phyloP scores from a whole-genome alignment of 2,888 invertebrate genomes.

The Hedychridium roseum region DNA sequence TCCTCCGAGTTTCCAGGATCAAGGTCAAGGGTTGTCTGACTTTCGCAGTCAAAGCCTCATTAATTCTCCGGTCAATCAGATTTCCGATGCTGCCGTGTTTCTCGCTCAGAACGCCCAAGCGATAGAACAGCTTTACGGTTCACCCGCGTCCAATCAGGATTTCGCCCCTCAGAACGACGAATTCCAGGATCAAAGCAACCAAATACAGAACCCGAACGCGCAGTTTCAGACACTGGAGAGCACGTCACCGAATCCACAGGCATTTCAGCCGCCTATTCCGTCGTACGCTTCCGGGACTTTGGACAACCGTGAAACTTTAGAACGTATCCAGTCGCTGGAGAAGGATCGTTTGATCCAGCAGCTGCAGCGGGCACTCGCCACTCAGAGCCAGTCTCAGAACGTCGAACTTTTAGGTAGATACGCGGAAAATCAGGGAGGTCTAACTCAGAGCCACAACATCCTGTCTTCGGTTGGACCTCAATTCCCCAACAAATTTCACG shows the following conservation, averaged over 20 bases:
- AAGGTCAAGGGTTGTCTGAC: conserved; percentile 2
- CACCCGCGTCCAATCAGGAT: conserved; percentile 47
- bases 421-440: conserved; percentile 42
- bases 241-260: conserved; percentile 19
- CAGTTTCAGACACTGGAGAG: conserved; percentile 27
- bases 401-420: conserved; percentile 34
- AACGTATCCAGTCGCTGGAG: conserved; percentile 51
- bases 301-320: conserved; percentile 40
- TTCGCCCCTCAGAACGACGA: conserved; percentile 50
- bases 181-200: conserved; percentile 24
- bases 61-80: conserved; percentile 38
- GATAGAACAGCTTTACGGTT: conserved; percentile 54
- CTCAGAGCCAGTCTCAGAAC: conserved; percentile 32
- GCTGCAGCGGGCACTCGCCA: conserved; percentile 46
- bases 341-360: conserved; percentile 54
- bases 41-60: conserved; percentile 31
- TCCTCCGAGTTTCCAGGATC: not conserved
- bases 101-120: conserved; percentile 56
- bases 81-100: conserved; percentile 57
- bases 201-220: conserved; percentile 22
- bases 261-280: conserved; percentile 39
- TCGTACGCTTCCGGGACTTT: conserved; percentile 54
- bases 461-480: conserved; percentile 32
- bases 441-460: conserved; percentile 37
- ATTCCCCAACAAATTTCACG: conserved; percentile 25